Evolutionary conservation across 2,797 vertebrate species (phyloP), one percentile per base, ranked within the genome.

Genomic region (Aldrovandia affinis): DNA sequence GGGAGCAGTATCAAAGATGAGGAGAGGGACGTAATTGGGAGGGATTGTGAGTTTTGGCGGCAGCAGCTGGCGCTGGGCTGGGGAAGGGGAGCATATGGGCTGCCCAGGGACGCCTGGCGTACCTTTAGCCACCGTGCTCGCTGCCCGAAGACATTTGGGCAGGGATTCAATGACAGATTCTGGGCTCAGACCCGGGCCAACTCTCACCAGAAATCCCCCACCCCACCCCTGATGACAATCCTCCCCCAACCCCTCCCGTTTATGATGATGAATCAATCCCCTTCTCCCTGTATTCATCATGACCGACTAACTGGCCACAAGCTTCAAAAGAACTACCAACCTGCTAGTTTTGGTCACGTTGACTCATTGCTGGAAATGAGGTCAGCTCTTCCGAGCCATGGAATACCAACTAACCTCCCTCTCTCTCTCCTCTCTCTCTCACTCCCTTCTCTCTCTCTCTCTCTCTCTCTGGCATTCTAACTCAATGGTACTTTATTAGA

Each of bases 31-130:
- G 88, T 92, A 90, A 90, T 90, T 88, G 86, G 93, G 90, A 91
- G 94, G 93, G 93, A 91, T 94, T 95, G 94, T 92, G 88, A 92
- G 88, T 91, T 89, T 94, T 95, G 94, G 93, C 93, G 83, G 63
- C 80, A 68, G 3, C 81, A 36, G 81, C 33, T 0, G 59, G 81
- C 85, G 81, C 86, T 39, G 65, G 63, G 65, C 52, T 20, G 52
- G 88, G 86, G 84, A 88, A 86, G 90, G 89, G 90, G 92, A 92
- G 89, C 94, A 94, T 95, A 95, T 94, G 94, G 92, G 87, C 88
- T 85, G 86, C 89, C 92, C 91, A 89, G 90, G 91, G 90, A 83
- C 90, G 91, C 89, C 91, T 94, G 93, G 94, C 94, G 92, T 89
- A 93, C 92, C 93, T 93, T 92, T 90, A 89, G 86, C 86, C 90